These are phyloP conservation scores for Probaryconus sp. DNA, from an alignment of 1,140 invertebrate species.

Conservation along the genomic window DNA sequence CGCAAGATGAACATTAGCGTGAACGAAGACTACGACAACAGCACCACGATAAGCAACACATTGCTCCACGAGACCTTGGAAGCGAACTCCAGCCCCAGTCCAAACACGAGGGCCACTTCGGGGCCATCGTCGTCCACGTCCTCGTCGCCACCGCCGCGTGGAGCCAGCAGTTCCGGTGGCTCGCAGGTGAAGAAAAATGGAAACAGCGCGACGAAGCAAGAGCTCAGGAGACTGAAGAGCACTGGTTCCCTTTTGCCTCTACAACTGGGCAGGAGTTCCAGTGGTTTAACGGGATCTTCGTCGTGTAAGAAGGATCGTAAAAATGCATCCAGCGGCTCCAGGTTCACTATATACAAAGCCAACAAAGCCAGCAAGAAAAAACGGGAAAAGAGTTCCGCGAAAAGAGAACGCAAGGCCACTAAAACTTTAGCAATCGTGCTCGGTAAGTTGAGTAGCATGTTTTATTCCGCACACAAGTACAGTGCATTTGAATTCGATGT, in stretches of 20 bases:
- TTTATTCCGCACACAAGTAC: conserved; percentile 4
- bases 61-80: conserved; percentile 70
- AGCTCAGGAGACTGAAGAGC: conserved; percentile 72
- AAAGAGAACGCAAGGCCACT: conserved; percentile 98
- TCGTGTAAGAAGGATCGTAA: conserved; percentile 84
- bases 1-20: too few species aligned
- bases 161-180: conserved; percentile 31
- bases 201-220: conserved; percentile 69
- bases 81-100: conserved; percentile 73
- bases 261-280: conserved; percentile 69
- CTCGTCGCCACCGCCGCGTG: conserved; percentile 69
- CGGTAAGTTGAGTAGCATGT: conserved; percentile 80
- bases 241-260: conserved; percentile 71
- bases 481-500: too few species aligned
- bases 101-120: conserved; percentile 70
- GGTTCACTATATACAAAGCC: conserved; percentile 94
- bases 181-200: conserved; percentile 72
- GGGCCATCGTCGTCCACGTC: conserved; percentile 73
- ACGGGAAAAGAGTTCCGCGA: conserved; percentile 95
- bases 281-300: conserved; percentile 64
- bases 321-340: conserved; percentile 81
- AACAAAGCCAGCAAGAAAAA: conserved; percentile 97
- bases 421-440: conserved; percentile 99
- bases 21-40: conserved; percentile 66
- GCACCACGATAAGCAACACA: conserved; percentile 67